Evolutionary conservation across 1,140 invertebrate genomes (phyloP), one percentile per base, ranked within the genome.

Genomic region (Bombus breviceps): DNA sequence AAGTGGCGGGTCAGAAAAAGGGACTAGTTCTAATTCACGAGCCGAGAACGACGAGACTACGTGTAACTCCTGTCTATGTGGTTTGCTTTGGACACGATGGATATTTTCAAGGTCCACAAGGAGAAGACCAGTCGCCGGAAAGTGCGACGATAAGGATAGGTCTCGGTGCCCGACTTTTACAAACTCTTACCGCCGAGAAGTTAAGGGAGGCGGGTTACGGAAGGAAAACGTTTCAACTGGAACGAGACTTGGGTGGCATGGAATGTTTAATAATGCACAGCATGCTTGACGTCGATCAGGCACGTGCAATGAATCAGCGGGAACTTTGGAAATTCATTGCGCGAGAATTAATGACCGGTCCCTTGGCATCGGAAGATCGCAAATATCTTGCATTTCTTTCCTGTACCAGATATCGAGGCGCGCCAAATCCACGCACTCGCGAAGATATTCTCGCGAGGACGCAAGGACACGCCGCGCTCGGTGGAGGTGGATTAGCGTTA

Each of bases 361-460:
- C 88, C 86, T 95, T 96, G 94, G 96, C 95, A 92, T 97, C 94
- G 93, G 97, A 95, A 92, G 96, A 96, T 85, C 97, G 96, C 92
- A 99, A 98, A 94, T 99, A 98, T 95, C 96, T 99, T 73, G 98
- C 97, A 2, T 99, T 99, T 93, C 96, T 99, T 75, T 98, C 98
- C 0, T 98, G 98, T 92, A 99, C 98, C 1, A 95, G 97, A 86
- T 99, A 98, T 94, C 95, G 96, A 88, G 97, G 97, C 4, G 95
- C 95, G 9, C 96, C 96, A 89, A 95, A 91, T 83, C 93, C 92
- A 32, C 91, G 91, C 76, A 97, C 97, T 25, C 97, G 98, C 92
- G 96, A 97, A 77, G 97, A 98, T 90, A 97, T 98, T 53, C 93
- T 98, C 39, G 96, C 96, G 12, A 95, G 97, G 76, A 97, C 97